Evolutionary conservation across 2,113 vertebrate genomes (phyloP), one percentile per base, ranked within the genome.

Genomic region (Callorhinus ursinus): DNA sequence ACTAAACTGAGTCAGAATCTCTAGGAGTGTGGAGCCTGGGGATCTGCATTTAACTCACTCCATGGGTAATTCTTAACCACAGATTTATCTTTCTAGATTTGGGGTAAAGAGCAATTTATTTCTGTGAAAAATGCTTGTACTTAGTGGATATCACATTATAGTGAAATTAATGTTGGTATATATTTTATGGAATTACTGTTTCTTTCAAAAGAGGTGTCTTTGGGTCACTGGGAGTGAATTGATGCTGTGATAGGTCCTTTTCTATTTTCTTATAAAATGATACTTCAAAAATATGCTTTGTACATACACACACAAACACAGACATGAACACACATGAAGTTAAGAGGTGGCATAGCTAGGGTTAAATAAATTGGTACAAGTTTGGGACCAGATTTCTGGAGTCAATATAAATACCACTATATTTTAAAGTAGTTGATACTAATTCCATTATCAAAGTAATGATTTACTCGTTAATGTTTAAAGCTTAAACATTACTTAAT

Each of bases 381-480:
- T 85, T 83, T 90, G 59, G 39, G 63, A 88, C 19, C 74, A 92
- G 36, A 88, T 90, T 92, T 97, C 39, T 97, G 84, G 51, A 65
- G 49, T 51, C 21, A 1, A 28, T 88, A 14, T 93, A 55, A 97
- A 95, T 63, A 87, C 0, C 33, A 94, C 26, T 96, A 13, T 95
- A 53, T 95, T 92, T 95, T 95, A 87, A 94, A 91, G 61, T 85
- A 96, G 36, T 90, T 97, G 61, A 82, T 95, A 83, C 31, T 49
- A 63, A 65, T 95, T 93, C 31, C 18, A 72, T 93, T 95, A 77
- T 91, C 65, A 95, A 86, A 49, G 46, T 89, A 95, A 96, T 98
- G 94, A 95, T 96, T 98, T 96, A 82, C 63, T 96, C 65, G 96
- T 97, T 96, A 95, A 87, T 92, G 88, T 90, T 91, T 98, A 96